Evolutionary conservation across 2,888 invertebrate species (phyloP).

Genomic region (Cerastis leucographa): DNA sequence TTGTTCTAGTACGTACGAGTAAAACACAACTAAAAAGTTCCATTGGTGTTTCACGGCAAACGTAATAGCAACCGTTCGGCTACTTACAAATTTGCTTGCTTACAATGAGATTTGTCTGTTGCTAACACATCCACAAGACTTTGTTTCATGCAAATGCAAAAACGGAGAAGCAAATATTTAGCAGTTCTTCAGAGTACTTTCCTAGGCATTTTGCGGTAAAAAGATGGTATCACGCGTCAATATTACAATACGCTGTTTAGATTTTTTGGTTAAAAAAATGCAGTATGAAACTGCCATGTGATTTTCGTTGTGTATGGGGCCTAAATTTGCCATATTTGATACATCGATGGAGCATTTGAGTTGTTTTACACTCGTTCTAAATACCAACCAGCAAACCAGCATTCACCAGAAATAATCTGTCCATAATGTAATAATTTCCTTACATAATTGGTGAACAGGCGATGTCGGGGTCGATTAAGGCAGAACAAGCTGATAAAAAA

Average conservation of each 20-base stretch:
- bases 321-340: too few species aligned
- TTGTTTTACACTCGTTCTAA: too few species aligned
- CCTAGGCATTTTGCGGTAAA: not conserved
- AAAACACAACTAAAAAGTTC: not conserved
- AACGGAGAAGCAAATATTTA: not conserved
- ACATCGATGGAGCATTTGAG: too few species aligned
- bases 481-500: too few species aligned
- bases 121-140: not conserved
- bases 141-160: not conserved
- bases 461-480: too few species aligned
- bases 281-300: too few species aligned
- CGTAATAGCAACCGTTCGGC: not conserved
- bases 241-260: too few species aligned
- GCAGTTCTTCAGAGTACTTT: not conserved
- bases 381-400: too few species aligned
- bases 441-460: too few species aligned
- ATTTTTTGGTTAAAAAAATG: not conserved
- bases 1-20: not conserved
- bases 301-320: too few species aligned
- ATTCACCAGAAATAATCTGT: too few species aligned
- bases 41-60: not conserved
- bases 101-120: not conserved
- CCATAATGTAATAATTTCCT: too few species aligned
- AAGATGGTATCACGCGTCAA: not conserved
- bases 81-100: not conserved